Evolutionary conservation across 2,888 invertebrate genomes (phyloP), one percentile per base, ranked within the genome.

Genomic region (Theretra japonica): DNA sequence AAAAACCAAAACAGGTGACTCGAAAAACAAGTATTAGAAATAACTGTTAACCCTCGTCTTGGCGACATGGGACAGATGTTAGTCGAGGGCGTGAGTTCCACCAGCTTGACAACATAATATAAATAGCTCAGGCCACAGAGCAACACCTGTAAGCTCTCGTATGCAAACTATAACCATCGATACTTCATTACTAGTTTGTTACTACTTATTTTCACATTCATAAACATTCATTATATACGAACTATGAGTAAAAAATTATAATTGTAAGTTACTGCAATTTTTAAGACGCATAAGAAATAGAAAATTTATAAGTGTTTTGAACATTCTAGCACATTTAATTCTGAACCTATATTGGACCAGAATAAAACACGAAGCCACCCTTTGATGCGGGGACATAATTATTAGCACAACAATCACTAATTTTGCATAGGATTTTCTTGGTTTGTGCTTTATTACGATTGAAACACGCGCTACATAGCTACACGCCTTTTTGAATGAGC

Each of bases 31-130:
- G 23, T 33, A 21, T 62, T 21, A 21, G 21, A 48, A 48, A 41
- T 33, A 62, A 48, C 48, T 65, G 48, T 48, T 65, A 19, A 17
- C 65, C 11, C 41, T 23, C 28, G 60, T 30, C 30, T 82, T 81
- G 76, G 79, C 79, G 80, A 82, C 73, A 53, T 21, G 56, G 11
- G 53, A 30, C 56, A 56, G 69, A 69, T 56, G 69, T 30, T 50
- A 69, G 21, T 50, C 25, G 59, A 53, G 5, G 53, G 53, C 53
- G n/a, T 69, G 75, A 77, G 41, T 15, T 8, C 23, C 65, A 23
- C 65, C 65, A 65, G 23, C 48, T 48, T 65, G 48, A 65, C 65
- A 48, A 30, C 2, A 59, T n/a, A 15, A 48, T 62, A 62, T 48
- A 65, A 65, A 65, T 65, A 65, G 41, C 65, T 2, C 5, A 65